Percentiles rank a stretch among this genome's conserved stretches.
Evolutionary conservation across 64 coral and sea anemone species (phyloP).

Genomic region (Acropora yongei): DNA sequence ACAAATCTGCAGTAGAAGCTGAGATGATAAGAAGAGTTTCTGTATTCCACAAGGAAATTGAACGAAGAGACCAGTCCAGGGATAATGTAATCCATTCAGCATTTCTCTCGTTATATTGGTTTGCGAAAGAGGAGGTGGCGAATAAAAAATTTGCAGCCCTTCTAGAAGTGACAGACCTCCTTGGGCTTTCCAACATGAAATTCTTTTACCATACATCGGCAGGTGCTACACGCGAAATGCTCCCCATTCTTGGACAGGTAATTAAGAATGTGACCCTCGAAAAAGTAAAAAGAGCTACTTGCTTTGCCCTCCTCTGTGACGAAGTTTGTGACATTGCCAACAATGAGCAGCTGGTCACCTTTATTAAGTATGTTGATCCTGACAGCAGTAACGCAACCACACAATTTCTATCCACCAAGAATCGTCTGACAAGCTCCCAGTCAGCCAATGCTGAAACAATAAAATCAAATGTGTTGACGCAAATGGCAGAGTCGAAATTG

Average conservation of each 20-base stretch:
- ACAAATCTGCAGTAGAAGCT: slow-evolving; percentile 60
- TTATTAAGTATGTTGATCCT: too few relatives aligned
- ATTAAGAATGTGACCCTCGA: neutral
- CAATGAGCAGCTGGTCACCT: too few relatives aligned
- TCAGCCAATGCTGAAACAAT: neutral
- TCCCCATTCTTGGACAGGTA: neutral
- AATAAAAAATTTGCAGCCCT: neutral
- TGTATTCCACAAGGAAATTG: slow-evolving; percentile 51
- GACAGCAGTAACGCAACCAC: neutral
- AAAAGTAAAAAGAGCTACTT: neutral
- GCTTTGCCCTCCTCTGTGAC: neutral
- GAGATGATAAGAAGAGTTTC: slow-evolving; percentile 56
- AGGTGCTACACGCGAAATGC: neutral
- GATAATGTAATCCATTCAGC: slow-evolving; percentile 35
- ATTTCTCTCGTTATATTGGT: slow-evolving; percentile 16
- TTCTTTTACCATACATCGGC: neutral
- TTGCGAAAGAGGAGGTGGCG: neutral
- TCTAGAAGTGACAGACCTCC: neutral
- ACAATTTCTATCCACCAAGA: slow-evolving; percentile 33
- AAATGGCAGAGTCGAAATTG: slow-evolving; percentile 4
- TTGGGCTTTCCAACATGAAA: neutral
- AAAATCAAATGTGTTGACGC: slow-evolving; percentile 4
- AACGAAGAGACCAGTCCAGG: slow-evolving; percentile 47
- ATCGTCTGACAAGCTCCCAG: neutral
- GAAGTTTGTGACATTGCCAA: neutral